phyloP scores from a whole-genome alignment of 2,113 vertebrate species.

The Dermatemys mawii region DNA sequence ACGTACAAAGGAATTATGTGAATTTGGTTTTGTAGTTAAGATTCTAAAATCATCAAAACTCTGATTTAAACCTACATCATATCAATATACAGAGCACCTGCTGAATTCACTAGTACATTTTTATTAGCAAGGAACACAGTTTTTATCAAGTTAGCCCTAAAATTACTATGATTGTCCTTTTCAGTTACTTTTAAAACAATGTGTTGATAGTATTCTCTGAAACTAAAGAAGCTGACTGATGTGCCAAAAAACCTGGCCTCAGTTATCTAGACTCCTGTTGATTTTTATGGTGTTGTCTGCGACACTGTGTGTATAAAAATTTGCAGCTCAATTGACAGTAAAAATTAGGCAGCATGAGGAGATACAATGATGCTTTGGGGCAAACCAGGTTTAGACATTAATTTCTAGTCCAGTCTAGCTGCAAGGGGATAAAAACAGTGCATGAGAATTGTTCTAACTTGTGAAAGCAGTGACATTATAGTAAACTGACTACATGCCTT shows the following conservation, averaged over 20 bases:
- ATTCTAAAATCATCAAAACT: neutral
- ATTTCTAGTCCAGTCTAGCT: slow-evolving; percentile 27
- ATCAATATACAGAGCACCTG: neutral
- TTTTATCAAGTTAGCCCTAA: slow-evolving; percentile 8
- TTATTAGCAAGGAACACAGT: neutral
- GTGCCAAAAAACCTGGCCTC: neutral
- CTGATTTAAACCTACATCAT: neutral
- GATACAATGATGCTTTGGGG: neutral
- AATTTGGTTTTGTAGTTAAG: neutral
- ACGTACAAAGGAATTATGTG: neutral
- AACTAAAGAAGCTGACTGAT: neutral
- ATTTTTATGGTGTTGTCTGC: slow-evolving; percentile 6
- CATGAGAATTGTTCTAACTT: slow-evolving; percentile 39
- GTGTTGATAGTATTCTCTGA: neutral
- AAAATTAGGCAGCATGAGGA: slow-evolving; percentile 21
- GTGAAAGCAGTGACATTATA: slow-evolving; percentile 15
- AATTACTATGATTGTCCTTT: neutral
- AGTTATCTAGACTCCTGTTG: neutral
- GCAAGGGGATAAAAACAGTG: neutral
- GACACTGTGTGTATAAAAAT: slow-evolving; percentile 21
- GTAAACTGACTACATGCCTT: slow-evolving; percentile 27
- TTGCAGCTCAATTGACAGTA: slow-evolving; percentile 16
- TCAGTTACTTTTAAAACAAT: neutral
- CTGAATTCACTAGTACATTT: neutral
- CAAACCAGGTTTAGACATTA: slow-evolving; percentile 30